Evolutionary conservation across 2,888 invertebrate genomes (phyloP), one percentile per base, ranked within the genome.

Genomic region (Dermolepida albohirtum): DNA sequence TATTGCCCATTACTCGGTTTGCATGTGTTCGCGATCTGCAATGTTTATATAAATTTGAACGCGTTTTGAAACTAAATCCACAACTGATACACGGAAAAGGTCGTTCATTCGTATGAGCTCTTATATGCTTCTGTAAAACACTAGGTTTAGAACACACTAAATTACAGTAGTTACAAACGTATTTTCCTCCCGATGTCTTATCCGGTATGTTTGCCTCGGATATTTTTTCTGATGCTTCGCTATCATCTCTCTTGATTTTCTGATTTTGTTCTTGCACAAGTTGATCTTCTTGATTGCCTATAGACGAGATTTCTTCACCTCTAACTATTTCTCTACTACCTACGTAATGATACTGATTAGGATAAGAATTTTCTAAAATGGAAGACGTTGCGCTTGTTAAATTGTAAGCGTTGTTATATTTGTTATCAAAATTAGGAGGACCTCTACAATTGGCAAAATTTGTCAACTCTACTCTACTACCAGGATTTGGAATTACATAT

Each of bases 1-100:
- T 82, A 66, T 80, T 82, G 2, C 83, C 84, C 80, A 83, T 79
- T 17, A 83, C 80, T 55, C 83, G 72, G 73, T 84, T 84, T 10
- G 83, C 83, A 72, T 84, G 84, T 1, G 83, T 82, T 66, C 83
- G 74, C 51, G 81, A 87, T 79, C 89, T 86, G 82, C 92, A 90
- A 84, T 96, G 96, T 83, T 96, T 96, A 82, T 95, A 96, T 74
- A 96, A 87, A 84, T 96, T 96, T 77, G 95, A 95, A 83, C 94
- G 94, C 17, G 96, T 96, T 84, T 96, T 96, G 85, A 96, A 96
- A 77, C 95, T 93, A 84, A 96, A 94, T 74, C 94, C 94, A 83
- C 96, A 96, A 74, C 92, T 90, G 77, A 88, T 86, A 85, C 96
- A 96, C 29, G 96, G 96, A 85, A 91, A 96, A 67, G 96, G 96